Conservation (phyloP, 2,797 vertebrate genomes). For the Pseudochromis fuscus region DNA sequence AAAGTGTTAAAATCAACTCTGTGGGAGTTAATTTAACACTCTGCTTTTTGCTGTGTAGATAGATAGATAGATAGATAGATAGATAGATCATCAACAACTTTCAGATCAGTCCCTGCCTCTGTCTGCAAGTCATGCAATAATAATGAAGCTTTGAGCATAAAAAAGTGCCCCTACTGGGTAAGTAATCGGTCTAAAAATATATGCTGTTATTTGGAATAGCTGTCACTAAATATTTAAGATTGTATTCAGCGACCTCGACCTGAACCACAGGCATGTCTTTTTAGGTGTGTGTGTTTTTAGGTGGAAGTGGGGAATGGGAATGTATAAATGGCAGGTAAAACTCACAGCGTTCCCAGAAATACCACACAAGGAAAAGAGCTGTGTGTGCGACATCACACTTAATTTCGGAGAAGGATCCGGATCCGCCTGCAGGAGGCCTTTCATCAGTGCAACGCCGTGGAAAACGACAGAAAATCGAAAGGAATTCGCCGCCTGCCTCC, state of each 20-base stretch:
- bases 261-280: conserved; percentile 26
- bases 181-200: conserved; percentile 3
- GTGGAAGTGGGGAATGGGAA: conserved; percentile 13
- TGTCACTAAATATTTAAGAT: background rate
- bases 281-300: conserved; percentile 20
- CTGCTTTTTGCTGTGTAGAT: too few species aligned
- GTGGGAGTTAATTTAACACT: too few species aligned
- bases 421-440: conserved; percentile 33
- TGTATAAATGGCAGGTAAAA: conserved; percentile 16
- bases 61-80: too few species aligned
- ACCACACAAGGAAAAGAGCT: conserved; percentile 5
- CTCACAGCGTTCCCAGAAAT: conserved; percentile 25
- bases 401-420: conserved; percentile 22
- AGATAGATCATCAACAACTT: background rate
- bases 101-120: background rate
- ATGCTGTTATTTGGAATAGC: background rate
- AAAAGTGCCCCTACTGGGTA: background rate
- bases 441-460: conserved; percentile 20
- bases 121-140: background rate
- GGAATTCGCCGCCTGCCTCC: conserved; percentile 8
- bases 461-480: conserved; percentile 27
- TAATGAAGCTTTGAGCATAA: background rate
- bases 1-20: too few species aligned
- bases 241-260: background rate
- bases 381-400: conserved; percentile 11